Base-by-base conservation (phyloP, 2,797 vertebrate genomes). In the Otolemur crassicaudatus region DNA sequence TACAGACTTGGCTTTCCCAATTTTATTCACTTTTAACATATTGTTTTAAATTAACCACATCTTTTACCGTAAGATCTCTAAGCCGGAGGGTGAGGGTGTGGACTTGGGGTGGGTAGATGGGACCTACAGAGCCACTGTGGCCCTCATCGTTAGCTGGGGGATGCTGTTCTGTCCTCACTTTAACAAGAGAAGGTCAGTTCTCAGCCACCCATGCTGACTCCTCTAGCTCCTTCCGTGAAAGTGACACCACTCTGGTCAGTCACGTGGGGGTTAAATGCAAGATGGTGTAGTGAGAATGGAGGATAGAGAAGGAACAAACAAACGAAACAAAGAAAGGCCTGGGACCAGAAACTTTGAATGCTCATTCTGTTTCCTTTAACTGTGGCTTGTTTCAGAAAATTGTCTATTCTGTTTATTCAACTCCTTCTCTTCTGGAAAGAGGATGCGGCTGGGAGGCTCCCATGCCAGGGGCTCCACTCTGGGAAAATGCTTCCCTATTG, bases 401-500 rank as follows among this genome's bases (percentile, higher is more conserved):
- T 67, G 61, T 90, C 91, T 70, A 25, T 67, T 97, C 80, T 97
- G 76, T 95, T 97, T 96, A 69, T 84, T 94, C 83, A 79, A 85
- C 73, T 87, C 83, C 84, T 93, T 97, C 95, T 96, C 76, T 90
- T 97, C 82, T 76, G 76, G 84, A 96, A 91, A 87, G 94, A 88
- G 88, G 91, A 56, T 70, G 80, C 0, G 61, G 37, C 73, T 63
- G 46, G 84, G 76, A 90, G 70, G 46, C 76, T 96, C 34, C 12
- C 63, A 58, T 27, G 89, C 96, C 67, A 77, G 85, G 10, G 91
- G 76, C 81, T 90, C 87, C 25, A 40, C 85, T 91, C 93, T 13
- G 63, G 92, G 90, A 97, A 97, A 96, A 90, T 31, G 69, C 80
- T 97, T 86, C 76, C 91, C 90, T 97, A 96, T 98, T 96, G 97